Percentiles rank a stretch among this genome's conserved stretches.
Conservation (phyloP, 2,113 vertebrate species). For the Solea solea region DNA sequence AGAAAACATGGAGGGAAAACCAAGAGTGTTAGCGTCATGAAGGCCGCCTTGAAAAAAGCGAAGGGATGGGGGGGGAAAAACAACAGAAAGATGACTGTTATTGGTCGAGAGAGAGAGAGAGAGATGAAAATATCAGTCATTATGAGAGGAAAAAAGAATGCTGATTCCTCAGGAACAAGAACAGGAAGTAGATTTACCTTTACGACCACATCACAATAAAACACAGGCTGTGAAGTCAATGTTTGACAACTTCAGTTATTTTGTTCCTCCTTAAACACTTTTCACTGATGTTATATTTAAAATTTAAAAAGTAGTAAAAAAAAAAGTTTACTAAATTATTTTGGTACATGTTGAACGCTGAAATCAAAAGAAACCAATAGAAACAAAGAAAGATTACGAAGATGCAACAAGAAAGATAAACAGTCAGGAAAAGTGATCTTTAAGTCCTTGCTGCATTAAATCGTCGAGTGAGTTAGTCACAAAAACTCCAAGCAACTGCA, state of each 20-base stretch:
- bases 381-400: background rate
- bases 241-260: background rate
- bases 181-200: background rate
- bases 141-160: background rate
- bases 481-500: background rate
- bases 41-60: constrained; percentile 88
- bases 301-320: no score
- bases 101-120: constrained; percentile 52
- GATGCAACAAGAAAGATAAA: background rate
- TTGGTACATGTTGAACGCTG: constrained; percentile 17
- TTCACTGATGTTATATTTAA: no score
- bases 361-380: constrained; percentile 12
- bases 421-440: background rate
- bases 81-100: constrained; percentile 83
- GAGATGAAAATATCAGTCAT: constrained; percentile 32
- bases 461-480: background rate
- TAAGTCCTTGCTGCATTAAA: background rate
- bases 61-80: constrained; percentile 81
- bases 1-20: constrained; percentile 95
- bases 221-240: background rate
- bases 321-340: no score
- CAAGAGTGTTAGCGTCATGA: constrained; percentile 92
- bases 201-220: background rate
- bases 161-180: background rate
- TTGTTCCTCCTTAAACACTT: no score